These are phyloP conservation scores for Vombatus ursinus DNA, from an alignment of 2,113 vertebrate species.

Conservation along the genomic window DNA sequence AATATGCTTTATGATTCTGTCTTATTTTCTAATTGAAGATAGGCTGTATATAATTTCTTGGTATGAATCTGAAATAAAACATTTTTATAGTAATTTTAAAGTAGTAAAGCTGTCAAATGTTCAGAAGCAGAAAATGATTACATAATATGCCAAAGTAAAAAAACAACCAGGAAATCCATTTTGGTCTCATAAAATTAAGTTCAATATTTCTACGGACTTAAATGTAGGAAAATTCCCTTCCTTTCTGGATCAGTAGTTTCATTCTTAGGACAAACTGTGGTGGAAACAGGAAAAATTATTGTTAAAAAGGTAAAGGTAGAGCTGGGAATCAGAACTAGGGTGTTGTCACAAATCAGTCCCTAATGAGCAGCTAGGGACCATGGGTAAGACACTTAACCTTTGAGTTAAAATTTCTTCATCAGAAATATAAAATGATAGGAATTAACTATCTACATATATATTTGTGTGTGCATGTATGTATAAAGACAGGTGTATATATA, in stretches of 20 bases:
- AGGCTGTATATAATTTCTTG: constrained; percentile 4
- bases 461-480: too few species aligned
- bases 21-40: neutral
- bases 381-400: neutral
- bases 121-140: neutral
- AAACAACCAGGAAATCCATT: neutral
- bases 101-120: constrained; percentile 33
- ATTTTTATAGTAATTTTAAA: constrained; percentile 24
- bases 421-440: neutral
- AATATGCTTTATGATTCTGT: too few species aligned
- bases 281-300: neutral
- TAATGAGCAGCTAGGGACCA: neutral
- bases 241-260: neutral
- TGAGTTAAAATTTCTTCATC: neutral
- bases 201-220: too few species aligned
- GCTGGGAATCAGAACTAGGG: neutral
- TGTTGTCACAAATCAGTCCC: neutral
- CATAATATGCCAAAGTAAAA: neutral
- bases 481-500: too few species aligned
- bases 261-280: neutral
- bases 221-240: neutral
- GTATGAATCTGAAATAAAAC: constrained; percentile 20
- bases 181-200: too few species aligned
- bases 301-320: neutral
- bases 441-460: neutral